These are phyloP conservation scores for Thaumetopoea pityocampa DNA, from an alignment of 1,140 invertebrate species.

Conservation along the genomic window DNA sequence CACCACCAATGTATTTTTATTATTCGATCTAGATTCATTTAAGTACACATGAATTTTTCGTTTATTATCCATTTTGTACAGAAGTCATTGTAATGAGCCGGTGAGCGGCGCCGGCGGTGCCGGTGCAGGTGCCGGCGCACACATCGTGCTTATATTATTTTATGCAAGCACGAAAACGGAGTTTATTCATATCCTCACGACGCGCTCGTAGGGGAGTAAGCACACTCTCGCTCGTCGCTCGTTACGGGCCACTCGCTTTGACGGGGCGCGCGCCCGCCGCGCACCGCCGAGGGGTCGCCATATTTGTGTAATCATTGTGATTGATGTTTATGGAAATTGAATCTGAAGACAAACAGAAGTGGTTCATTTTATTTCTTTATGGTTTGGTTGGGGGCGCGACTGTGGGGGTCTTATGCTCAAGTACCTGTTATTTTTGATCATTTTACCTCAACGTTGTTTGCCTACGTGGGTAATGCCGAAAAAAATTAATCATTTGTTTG, in stretches of 20 bases:
- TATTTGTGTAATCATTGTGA: constrained; percentile 12
- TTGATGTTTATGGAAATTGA: constrained; percentile 5
- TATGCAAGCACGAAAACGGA: constrained; percentile 5
- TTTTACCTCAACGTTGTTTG: too few relatives aligned
- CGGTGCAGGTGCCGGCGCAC: neutral
- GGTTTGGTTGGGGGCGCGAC: too few relatives aligned
- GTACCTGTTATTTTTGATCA: too few relatives aligned
- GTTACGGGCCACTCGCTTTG: constrained; percentile 14
- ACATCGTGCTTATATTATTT: neutral
- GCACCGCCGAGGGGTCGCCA: neutral
- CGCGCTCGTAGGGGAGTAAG: neutral
- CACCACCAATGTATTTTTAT: too few relatives aligned
- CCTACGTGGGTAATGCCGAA: too few relatives aligned
- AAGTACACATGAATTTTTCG: too few relatives aligned
- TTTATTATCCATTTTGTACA: too few relatives aligned
- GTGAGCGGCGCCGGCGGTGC: neutral
- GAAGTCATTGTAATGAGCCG: too few relatives aligned
- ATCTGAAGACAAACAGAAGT: neutral
- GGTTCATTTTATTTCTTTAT: too few relatives aligned
- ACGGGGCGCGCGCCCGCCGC: neutral
- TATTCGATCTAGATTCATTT: too few relatives aligned
- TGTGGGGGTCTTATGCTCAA: too few relatives aligned
- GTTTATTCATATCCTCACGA: constrained; percentile 10
- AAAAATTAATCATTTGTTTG: too few relatives aligned
- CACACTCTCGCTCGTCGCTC: constrained; percentile 3